phyloP scores from a whole-genome alignment of 2,888 invertebrate genomes.

The Hesperia comma region DNA sequence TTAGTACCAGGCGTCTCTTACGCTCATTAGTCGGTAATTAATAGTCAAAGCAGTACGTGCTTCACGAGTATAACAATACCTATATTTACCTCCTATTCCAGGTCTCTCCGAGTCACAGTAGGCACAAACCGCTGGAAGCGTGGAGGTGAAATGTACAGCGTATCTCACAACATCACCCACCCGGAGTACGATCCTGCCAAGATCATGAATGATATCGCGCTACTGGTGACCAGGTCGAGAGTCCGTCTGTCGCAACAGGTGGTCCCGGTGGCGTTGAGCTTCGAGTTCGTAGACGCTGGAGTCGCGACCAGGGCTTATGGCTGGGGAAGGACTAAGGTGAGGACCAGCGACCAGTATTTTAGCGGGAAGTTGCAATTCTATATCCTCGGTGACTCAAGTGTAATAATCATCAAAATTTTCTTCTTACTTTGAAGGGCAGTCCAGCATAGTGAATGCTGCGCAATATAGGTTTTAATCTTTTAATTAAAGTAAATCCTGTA shows the following conservation, averaged over 20 bases:
- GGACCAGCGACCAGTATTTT: not conserved
- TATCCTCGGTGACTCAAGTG: no score
- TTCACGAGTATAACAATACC: no score
- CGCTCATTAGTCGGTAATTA: no score
- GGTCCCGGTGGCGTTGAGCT: conserved; percentile 40
- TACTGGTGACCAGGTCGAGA: conserved; percentile 44
- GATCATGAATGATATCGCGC: conserved; percentile 54
- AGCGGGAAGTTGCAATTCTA: no score
- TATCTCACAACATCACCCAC: conserved; percentile 62
- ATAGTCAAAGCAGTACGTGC: no score
- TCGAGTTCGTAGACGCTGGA: conserved; percentile 43
- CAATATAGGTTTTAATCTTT: no score
- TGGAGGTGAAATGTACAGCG: conserved; percentile 52
- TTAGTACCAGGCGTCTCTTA: no score
- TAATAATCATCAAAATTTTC: no score
- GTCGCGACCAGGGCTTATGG: conserved; percentile 46
- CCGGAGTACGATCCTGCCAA: conserved; percentile 52
- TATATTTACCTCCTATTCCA: conserved; percentile 38
- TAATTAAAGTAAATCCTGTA: no score
- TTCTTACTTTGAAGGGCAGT: no score
- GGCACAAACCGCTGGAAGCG: conserved; percentile 64
- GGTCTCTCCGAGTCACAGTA: conserved; percentile 57
- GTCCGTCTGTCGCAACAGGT: conserved; percentile 40
- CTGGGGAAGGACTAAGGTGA: conserved; percentile 51
- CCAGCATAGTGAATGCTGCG: no score